These are phyloP conservation scores for Probosciger aterrimus DNA, from an alignment of 2,113 vertebrate genomes.

Conservation along the genomic window DNA sequence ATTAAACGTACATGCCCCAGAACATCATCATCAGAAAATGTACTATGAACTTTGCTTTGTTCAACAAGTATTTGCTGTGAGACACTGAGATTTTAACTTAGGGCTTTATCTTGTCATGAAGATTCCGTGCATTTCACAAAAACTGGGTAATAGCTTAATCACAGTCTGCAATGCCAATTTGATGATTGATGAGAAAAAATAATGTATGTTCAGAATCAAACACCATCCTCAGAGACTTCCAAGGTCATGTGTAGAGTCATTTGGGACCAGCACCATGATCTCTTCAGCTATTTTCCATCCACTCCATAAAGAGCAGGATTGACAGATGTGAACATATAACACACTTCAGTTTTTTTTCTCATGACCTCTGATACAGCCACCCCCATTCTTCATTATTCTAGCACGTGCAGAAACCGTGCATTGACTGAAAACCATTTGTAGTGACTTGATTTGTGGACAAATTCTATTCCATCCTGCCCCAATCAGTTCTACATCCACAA, in stretches of 20 bases:
- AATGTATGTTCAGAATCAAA: background rate
- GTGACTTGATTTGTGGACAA: background rate
- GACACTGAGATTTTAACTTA: background rate
- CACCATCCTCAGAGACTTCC: background rate
- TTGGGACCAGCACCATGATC: background rate
- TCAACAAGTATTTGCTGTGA: background rate
- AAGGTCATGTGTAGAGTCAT: accelerated
- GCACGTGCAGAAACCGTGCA: background rate
- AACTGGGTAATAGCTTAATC: background rate
- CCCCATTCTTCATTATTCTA: constrained; percentile 27
- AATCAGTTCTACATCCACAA: background rate
- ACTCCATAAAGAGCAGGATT: background rate
- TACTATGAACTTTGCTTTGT: background rate
- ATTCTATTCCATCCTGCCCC: background rate
- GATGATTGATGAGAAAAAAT: background rate
- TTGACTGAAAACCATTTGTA: constrained; percentile 1
- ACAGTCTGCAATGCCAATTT: background rate
- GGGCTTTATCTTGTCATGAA: background rate
- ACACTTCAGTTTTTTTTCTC: background rate
- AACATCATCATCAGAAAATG: background rate
- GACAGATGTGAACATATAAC: background rate
- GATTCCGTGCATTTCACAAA: background rate
- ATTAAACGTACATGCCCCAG: background rate
- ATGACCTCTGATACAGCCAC: background rate
- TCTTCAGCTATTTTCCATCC: background rate